Conservation (phyloP, 2,113 vertebrate species). For the Lethenteron camtschaticum region DNA sequence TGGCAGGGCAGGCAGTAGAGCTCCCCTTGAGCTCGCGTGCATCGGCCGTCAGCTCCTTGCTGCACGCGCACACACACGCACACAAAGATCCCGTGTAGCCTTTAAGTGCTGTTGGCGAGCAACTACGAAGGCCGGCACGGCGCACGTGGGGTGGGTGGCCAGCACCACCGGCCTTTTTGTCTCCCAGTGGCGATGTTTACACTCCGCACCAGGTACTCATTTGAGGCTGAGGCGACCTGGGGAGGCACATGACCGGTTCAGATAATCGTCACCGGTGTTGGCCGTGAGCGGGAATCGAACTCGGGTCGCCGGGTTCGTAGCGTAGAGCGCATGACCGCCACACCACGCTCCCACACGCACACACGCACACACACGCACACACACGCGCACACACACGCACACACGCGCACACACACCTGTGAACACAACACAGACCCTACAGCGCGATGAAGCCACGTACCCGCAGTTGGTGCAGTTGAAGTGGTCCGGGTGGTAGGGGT, state of each 20-base stretch:
- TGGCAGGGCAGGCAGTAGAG: conserved; percentile 91
- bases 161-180: too few species aligned
- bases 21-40: conserved; percentile 79
- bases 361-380: background rate
- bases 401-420: background rate
- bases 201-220: too few species aligned
- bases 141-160: too few species aligned
- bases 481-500: conserved; percentile 93
- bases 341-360: background rate
- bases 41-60: conserved; percentile 84
- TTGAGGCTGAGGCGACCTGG: too few species aligned
- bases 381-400: background rate
- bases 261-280: too few species aligned
- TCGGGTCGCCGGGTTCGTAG: too few species aligned
- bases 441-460: conserved; percentile 22
- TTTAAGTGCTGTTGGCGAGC: background rate
- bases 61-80: conserved; percentile 14
- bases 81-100: background rate
- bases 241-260: too few species aligned
- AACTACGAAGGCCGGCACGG: background rate
- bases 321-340: too few species aligned
- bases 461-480: conserved; percentile 96
- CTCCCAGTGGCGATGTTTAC: too few species aligned
- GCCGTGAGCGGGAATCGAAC: too few species aligned
- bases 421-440: background rate